Evolutionary conservation across 2,113 vertebrate species (phyloP).

Genomic region (Motacilla alba): DNA sequence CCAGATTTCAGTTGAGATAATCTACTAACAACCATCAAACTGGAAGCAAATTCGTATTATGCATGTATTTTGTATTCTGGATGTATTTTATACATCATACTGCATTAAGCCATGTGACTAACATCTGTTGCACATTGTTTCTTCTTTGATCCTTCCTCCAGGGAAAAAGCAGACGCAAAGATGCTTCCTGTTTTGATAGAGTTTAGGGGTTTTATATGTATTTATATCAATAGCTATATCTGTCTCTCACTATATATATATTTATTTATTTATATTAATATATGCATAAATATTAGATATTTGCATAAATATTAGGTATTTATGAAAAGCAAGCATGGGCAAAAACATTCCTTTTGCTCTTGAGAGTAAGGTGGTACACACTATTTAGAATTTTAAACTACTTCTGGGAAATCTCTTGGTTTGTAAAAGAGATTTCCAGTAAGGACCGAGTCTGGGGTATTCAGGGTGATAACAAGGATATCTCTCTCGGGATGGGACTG

Average conservation of each 20-base stretch:
- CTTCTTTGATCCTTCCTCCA: neutral
- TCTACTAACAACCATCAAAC: neutral
- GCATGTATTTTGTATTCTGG: neutral
- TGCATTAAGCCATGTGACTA: neutral
- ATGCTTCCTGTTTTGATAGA: neutral
- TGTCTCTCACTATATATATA: neutral
- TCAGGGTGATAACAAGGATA: too few species aligned
- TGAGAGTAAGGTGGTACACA: neutral
- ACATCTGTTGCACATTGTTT: neutral
- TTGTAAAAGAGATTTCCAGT: too few species aligned
- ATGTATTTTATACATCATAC: neutral
- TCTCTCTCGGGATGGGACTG: too few species aligned
- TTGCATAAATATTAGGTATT: neutral
- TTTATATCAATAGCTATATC: neutral
- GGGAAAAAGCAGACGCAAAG: neutral
- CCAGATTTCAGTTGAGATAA: neutral
- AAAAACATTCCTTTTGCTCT: neutral
- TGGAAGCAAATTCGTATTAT: neutral
- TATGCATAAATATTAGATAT: too few species aligned
- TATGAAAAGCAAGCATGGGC: neutral
- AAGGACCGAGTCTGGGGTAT: too few species aligned
- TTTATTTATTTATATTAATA: too few species aligned
- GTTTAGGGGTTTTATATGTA: neutral
- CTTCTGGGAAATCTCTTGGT: too few species aligned
- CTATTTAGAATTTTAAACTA: too few species aligned